Conservation (phyloP, 1,140 invertebrate species). For the Frieseomelitta varia region DNA sequence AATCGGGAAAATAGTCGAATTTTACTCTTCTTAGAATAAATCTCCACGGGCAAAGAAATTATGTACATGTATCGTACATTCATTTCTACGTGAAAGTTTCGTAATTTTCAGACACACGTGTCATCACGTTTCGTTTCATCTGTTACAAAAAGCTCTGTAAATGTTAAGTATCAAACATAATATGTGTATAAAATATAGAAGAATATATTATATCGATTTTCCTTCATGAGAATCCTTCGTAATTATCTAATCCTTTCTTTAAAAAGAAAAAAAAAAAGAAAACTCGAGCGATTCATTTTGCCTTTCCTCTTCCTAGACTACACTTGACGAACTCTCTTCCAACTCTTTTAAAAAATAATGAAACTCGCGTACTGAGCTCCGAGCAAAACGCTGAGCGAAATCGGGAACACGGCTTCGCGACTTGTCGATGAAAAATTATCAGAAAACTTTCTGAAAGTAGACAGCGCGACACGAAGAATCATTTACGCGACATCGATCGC, state of each 20-base stretch:
- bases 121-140: neutral
- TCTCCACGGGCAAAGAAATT: no score
- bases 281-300: neutral
- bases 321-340: neutral
- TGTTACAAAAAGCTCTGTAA: constrained; percentile 6
- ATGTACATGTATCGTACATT: no score
- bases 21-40: no score
- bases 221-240: neutral
- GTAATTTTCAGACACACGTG: no score
- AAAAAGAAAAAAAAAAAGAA: no score
- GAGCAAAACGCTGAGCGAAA: neutral
- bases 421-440: neutral
- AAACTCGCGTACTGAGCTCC: neutral
- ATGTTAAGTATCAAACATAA: neutral
- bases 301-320: neutral
- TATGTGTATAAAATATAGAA: neutral
- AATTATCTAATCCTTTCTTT: neutral
- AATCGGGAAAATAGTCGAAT: no score
- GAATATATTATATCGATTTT: neutral
- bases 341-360: no score
- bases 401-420: neutral
- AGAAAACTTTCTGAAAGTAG: neutral
- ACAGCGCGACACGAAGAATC: neutral
- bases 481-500: constrained; percentile 2
- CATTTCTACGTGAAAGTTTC: no score